Evolutionary conservation across 2,888 invertebrate species (phyloP), one percentile per base, ranked within the genome.

Genomic region (Rhaphigaster nebulosa): DNA sequence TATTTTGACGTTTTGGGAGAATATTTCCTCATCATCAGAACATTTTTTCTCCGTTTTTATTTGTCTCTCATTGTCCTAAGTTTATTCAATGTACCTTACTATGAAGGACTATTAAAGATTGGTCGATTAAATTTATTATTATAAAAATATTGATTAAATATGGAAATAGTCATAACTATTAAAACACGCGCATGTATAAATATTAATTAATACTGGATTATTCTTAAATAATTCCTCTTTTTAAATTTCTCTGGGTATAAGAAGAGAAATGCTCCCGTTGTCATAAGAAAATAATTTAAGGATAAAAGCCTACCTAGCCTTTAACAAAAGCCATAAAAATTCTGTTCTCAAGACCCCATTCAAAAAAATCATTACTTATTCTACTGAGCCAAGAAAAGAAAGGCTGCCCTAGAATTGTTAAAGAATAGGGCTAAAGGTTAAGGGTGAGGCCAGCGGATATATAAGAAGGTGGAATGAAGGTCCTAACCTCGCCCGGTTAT

Each of bases 391-490:
- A 34, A 38, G 52, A 13, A 23, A 38, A 18, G 38, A 23, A 38
- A 23, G 70, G 38, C 3, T 38, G 34, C 38, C 70, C 34, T 38
- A 23, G 70, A 76, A 65, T 76, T 76, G 70, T 76, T 34, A 34
- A 76, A 76, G 70, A 76, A 76, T 20, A 76, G 38, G 10, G 23
- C 20, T 34, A 76, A 76, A 76, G 70, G 70, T 76, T 76, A 38
- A 76, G 70, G 70, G 70, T 34, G 34, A 38, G 38, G 20, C 4
- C 5, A 38, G 38, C 0, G 20, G 23, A 20, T 34, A 23, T 76
- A 76, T 76, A 76, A 76, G 70, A 76, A 76, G 70, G 65, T 34
- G 60, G 60, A 65, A 65, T n/a, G n/a, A n/a, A 29, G 29, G 70
- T 34, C 70, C 70, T 70, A 34, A 34, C 15, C 13, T 18, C 4